These are phyloP conservation scores for Odontothrips loti DNA, from an alignment of 2,888 invertebrate genomes.

Conservation along the genomic window DNA sequence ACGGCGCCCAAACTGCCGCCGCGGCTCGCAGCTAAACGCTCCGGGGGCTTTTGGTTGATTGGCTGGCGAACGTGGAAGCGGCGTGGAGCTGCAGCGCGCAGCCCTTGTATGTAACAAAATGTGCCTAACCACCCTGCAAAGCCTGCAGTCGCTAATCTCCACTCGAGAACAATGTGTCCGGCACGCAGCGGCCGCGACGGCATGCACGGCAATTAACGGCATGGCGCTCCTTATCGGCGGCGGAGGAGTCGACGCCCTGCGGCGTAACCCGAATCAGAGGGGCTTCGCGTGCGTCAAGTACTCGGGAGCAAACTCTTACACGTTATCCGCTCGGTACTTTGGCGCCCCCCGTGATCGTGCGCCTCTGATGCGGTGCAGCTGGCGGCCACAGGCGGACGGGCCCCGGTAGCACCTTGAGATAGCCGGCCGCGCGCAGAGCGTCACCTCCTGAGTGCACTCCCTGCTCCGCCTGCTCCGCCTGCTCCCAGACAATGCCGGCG, in stretches of 20 bases:
- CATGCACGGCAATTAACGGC: not conserved
- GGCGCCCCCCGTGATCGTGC: no score
- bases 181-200: not conserved
- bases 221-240: not conserved
- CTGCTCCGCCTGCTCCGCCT: not conserved
- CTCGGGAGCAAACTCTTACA: no score
- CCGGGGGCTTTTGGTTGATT: no score
- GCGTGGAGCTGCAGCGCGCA: not conserved
- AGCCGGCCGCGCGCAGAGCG: not conserved
- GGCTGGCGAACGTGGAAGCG: not conserved
- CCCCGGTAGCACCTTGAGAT: slow-evolving; percentile 14
- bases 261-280: no score
- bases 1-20: no score
- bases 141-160: not conserved
- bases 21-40: no score
- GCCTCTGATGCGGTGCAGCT: no score
- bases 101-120: slow-evolving; percentile 2
- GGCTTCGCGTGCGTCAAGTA: no score
- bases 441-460: slow-evolving; percentile 12
- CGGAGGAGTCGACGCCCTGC: not conserved
- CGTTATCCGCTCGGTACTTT: no score
- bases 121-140: not conserved
- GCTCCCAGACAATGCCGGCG: not conserved
- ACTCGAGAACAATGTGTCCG: not conserved
- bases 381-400: not conserved